A percentile compares a stretch with the other conserved stretches of the same genome.
phyloP scores from a whole-genome alignment of 2,797 vertebrate genomes.

The Borostomias antarcticus region DNA sequence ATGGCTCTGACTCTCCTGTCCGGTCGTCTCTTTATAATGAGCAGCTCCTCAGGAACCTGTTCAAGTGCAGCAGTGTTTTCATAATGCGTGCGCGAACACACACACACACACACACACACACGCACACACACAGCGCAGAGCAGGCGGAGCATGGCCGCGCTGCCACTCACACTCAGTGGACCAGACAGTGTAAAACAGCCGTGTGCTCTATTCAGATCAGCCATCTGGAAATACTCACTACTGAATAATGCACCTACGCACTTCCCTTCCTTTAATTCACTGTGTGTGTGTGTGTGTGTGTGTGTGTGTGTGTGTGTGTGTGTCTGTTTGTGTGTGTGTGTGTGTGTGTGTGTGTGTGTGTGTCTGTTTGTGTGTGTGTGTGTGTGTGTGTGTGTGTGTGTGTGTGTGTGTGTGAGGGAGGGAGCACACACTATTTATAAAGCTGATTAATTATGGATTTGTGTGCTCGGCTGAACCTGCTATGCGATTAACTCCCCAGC shows the following conservation, averaged over 20 bases:
- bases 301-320: slow-evolving; percentile 4
- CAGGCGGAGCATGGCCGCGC: slow-evolving; percentile 67
- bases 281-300: slow-evolving; percentile 11
- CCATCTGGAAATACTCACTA: slow-evolving; percentile 70
- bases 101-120: slow-evolving; percentile 39
- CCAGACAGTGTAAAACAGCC: slow-evolving; percentile 73
- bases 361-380: slow-evolving; percentile 18
- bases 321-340: background rate
- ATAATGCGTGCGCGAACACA: slow-evolving; percentile 2
- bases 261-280: slow-evolving; percentile 49
- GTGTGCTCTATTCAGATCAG: slow-evolving; percentile 68
- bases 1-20: slow-evolving; percentile 40
- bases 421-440: slow-evolving; percentile 61
- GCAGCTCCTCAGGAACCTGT: slow-evolving; percentile 60
- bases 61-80: slow-evolving; percentile 50
- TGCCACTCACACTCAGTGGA: slow-evolving; percentile 76
- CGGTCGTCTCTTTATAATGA: slow-evolving; percentile 55
- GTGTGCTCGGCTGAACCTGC: slow-evolving; percentile 56
- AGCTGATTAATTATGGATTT: slow-evolving; percentile 69
- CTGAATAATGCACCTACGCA: slow-evolving; percentile 69
- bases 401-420: slow-evolving; percentile 27
- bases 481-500: slow-evolving; percentile 56
- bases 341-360: slow-evolving; percentile 29
- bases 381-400: slow-evolving; percentile 2
- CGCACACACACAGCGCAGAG: slow-evolving; percentile 60